phyloP scores from a whole-genome alignment of 2,113 vertebrate species.

The Bubalus kerabau region DNA sequence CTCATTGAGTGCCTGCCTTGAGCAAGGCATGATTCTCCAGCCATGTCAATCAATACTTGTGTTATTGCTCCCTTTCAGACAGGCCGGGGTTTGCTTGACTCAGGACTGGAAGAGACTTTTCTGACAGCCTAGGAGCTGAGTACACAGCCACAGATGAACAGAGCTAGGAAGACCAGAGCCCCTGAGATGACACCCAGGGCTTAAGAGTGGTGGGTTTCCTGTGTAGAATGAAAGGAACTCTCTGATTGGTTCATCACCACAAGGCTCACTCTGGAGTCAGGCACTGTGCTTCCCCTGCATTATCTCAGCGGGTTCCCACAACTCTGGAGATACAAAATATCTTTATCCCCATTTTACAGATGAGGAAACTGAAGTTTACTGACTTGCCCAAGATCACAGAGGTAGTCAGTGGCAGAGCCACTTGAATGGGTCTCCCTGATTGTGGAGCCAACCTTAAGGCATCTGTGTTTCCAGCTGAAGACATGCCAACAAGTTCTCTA shows the following conservation, averaged over 20 bases:
- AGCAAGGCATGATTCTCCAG: neutral
- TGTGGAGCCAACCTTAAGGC: neutral
- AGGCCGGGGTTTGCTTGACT: neutral
- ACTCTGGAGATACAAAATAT: neutral
- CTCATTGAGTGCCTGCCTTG: neutral
- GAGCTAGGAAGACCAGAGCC: neutral
- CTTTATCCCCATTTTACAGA: neutral
- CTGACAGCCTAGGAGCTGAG: neutral
- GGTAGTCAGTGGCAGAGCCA: neutral
- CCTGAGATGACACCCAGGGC: neutral
- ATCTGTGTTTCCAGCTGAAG: neutral
- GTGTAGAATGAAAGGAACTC: neutral
- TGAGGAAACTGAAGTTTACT: slow-evolving; percentile 8
- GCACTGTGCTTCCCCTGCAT: neutral
- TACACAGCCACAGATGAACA: neutral
- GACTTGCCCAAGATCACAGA: neutral
- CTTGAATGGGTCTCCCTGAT: neutral
- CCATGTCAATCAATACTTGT: neutral
- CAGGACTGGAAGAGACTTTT: neutral
- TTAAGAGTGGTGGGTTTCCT: slow-evolving; percentile 24
- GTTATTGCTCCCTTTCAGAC: neutral
- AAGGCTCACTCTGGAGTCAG: neutral
- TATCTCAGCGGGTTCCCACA: neutral
- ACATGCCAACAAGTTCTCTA: neutral
- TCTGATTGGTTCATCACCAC: neutral